phyloP scores from a whole-genome alignment of 2,888 invertebrate genomes.

The Osedax frankpressi region DNA sequence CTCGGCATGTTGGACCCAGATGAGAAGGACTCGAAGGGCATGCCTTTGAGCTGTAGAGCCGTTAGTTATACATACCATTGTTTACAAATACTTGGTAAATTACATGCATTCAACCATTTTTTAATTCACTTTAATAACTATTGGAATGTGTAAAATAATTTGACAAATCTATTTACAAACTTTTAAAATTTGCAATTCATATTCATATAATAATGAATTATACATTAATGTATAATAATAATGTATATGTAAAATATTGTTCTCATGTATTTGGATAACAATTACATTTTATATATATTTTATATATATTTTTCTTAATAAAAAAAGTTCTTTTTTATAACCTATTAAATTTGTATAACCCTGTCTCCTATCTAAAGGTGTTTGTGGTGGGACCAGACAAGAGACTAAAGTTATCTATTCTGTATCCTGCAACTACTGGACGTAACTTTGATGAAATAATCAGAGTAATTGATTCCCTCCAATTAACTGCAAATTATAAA shows the following conservation, averaged over 20 bases:
- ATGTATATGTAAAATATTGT: neutral
- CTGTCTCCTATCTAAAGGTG: too few species aligned
- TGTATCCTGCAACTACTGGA: conserved; percentile 87
- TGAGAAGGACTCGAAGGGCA: conserved; percentile 63
- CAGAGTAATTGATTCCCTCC: conserved; percentile 77
- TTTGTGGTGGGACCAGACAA: conserved; percentile 75
- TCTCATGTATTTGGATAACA: neutral
- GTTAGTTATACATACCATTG: conserved; percentile 53
- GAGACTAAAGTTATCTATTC: conserved; percentile 70
- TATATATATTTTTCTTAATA: too few species aligned
- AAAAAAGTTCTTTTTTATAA: too few species aligned
- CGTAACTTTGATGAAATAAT: conserved; percentile 63
- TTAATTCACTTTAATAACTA: too few species aligned
- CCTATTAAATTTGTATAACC: too few species aligned
- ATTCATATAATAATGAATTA: too few species aligned
- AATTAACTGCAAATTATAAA: conserved; percentile 65
- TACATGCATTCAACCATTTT: neutral
- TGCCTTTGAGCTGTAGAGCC: conserved; percentile 74
- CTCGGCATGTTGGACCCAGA: conserved; percentile 86
- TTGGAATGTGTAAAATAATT: too few species aligned
- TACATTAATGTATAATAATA: too few species aligned
- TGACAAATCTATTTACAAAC: too few species aligned
- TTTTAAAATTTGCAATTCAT: too few species aligned
- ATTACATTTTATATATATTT: neutral
- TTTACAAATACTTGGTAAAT: neutral